Percentiles rank a stretch among this genome's conserved stretches.
Evolutionary conservation across 2,113 vertebrate species (phyloP).

Genomic region (Leptosomus discolor): DNA sequence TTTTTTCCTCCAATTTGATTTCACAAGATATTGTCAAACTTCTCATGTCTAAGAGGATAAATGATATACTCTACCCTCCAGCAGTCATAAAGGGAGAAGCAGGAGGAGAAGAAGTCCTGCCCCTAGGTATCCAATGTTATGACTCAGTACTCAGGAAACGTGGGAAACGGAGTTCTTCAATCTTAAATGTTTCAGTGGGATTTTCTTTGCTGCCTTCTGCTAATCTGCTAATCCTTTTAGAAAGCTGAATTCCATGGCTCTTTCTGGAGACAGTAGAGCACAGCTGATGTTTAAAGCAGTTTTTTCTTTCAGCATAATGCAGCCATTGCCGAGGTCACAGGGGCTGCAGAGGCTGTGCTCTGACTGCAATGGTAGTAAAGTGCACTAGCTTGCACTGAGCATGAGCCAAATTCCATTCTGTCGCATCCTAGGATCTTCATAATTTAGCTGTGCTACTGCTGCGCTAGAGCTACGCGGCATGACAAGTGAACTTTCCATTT

Average conservation of each 20-base stretch:
- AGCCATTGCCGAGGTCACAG: not conserved
- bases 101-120: not conserved
- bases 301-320: not conserved
- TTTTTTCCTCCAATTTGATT: not conserved
- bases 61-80: not conserved
- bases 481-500: not conserved
- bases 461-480: not conserved
- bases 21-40: not conserved
- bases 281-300: not conserved
- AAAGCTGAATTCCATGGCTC: not conserved
- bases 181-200: not conserved
- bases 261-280: not conserved
- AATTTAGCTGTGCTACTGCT: not conserved
- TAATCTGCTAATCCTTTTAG: not conserved
- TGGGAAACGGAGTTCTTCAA: not conserved
- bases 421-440: not conserved
- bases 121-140: not conserved
- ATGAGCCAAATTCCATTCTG: not conserved
- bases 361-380: not conserved
- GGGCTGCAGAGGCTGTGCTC: constrained; percentile 4
- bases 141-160: not conserved
- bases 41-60: not conserved
- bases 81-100: not conserved
- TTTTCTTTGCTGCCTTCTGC: not conserved
- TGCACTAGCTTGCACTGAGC: not conserved